Base-by-base conservation (phyloP, 2,113 vertebrate species). In the Argyrosomus japonicus region DNA sequence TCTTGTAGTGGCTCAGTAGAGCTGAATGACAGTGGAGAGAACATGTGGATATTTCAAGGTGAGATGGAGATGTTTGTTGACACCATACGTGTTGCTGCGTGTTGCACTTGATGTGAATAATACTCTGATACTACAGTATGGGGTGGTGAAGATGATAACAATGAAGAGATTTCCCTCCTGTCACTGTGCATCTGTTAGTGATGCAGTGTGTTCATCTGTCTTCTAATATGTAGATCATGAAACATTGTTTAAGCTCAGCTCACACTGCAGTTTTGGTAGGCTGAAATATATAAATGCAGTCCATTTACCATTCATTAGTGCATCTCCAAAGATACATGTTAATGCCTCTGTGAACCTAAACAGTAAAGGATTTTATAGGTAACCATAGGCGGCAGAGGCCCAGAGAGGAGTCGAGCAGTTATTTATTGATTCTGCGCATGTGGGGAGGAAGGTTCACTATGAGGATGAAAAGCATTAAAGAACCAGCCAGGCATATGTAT, bases 61-160 rank as follows among this genome's bases (percentile, higher is more conserved):
- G 75, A 50, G 63, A 63, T 47, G 54, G 56, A 75, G 58, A 74
- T 54, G 75, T 60, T 45, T 56, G 57, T 17, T 53, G 54, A 73
- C 56, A 32, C 4, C 15, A 0, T 60, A 23, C 57, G 4, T 48
- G 56, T 70, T 47, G 64, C 17, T 17, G 58, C 23, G 47, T 36
- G 60, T 21, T 29, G 15, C 4, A 14, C 6, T 25, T 47, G 23
- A 60, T 6, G 32, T 51, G 48, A 64, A 51, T 5, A 11, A 57
- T 57, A 5, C 29, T 21, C 65, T 18, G 70, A 74, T 53, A 14
- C 25, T 60, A n/a, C n/a, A n/a, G n/a, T n/a, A 50, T 13, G 29
- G 8, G 25, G 23, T 32, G 25, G 29, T 23, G 68, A 27, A 11
- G 47, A 27, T 57, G 57, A 21, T 32, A 36, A 21, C 21, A 14